Percentiles rank a stretch among this genome's conserved stretches.
Evolutionary conservation across 1,140 invertebrate genomes (phyloP).

Genomic region (Nebria ingens): DNA sequence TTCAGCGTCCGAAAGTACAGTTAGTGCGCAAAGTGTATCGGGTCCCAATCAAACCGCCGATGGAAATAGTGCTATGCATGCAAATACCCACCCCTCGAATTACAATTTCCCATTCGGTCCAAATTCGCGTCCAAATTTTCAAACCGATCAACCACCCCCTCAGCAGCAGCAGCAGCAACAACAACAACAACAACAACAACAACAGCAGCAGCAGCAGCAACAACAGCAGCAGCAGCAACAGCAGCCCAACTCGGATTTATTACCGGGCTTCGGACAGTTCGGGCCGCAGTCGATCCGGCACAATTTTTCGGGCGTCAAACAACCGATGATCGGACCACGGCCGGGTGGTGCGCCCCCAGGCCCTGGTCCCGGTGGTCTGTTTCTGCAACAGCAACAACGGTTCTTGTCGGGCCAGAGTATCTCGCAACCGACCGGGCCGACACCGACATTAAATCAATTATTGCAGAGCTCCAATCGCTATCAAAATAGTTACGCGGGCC

Average conservation of each 20-base stretch:
- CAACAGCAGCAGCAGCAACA: neutral
- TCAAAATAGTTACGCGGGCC: slow-evolving; percentile 29
- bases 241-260: slow-evolving; percentile 1
- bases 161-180: slow-evolving; percentile 14
- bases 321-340: slow-evolving; percentile 29
- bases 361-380: neutral
- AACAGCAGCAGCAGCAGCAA: slow-evolving; percentile 16
- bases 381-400: slow-evolving; percentile 37
- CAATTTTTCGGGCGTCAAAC: slow-evolving; percentile 19
- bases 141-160: slow-evolving; percentile 13
- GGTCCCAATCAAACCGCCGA: no score
- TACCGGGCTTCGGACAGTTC: neutral
- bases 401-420: slow-evolving; percentile 54
- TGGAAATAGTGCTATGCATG: neutral
- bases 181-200: neutral
- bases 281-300: slow-evolving; percentile 3
- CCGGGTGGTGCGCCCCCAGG: slow-evolving; percentile 18
- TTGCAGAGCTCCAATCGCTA: slow-evolving; percentile 32
- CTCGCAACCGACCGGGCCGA: slow-evolving; percentile 72
- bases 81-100: no score
- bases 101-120: slow-evolving; percentile 13
- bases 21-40: no score
- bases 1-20: neutral
- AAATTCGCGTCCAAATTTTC: slow-evolving; percentile 12
- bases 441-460: slow-evolving; percentile 82